Percentiles rank a stretch among this genome's conserved stretches.
phyloP scores from a whole-genome alignment of 2,113 vertebrate genomes.

The Tyrannus savana region DNA sequence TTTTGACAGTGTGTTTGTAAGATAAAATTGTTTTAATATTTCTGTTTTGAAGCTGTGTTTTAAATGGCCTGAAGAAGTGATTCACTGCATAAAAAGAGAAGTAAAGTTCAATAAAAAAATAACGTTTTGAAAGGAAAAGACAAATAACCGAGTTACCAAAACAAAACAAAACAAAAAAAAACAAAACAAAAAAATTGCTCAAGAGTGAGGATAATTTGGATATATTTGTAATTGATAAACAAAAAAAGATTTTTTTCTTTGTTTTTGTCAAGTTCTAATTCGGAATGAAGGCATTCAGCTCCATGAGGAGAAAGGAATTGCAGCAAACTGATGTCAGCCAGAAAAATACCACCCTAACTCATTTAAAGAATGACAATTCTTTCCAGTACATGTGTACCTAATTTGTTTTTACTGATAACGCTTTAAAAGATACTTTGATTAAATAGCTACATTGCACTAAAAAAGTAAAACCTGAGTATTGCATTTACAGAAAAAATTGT shows the following conservation, averaged over 20 bases:
- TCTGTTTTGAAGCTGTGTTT: neutral
- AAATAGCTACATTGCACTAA: neutral
- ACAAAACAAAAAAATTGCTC: no score
- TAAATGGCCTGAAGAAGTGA: neutral
- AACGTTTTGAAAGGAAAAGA: neutral
- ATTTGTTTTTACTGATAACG: neutral
- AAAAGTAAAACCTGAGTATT: neutral
- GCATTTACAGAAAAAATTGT: neutral
- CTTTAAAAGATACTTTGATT: neutral
- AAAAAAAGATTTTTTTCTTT: neutral
- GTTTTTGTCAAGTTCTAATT: neutral
- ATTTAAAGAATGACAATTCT: neutral
- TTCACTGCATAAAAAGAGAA: neutral
- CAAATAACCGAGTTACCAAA: neutral
- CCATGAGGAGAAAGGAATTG: neutral
- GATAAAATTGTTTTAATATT: neutral
- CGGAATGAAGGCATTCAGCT: neutral
- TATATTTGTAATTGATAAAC: neutral
- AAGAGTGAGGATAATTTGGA: neutral
- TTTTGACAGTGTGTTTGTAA: neutral
- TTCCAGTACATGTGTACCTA: neutral
- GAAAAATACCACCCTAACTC: neutral
- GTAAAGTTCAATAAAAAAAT: neutral
- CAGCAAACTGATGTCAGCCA: neutral
- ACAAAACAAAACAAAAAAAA: neutral